Evolutionary conservation across 2,888 invertebrate species (phyloP).

Genomic region (Girardia tigrina): DNA sequence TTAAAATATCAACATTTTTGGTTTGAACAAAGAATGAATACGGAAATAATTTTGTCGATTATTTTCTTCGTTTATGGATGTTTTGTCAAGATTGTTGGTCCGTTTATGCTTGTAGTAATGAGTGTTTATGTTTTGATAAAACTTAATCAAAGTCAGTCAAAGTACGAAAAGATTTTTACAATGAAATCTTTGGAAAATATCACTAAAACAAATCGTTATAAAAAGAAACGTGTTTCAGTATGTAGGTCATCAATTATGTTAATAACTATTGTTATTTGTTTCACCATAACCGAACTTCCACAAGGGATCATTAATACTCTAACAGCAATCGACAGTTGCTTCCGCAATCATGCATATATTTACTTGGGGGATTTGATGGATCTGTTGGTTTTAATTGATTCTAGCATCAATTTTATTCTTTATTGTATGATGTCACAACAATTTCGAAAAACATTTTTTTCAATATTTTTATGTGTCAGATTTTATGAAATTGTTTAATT

Average conservation of each 20-base stretch:
- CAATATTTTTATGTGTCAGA: neutral
- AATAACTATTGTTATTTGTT: constrained; percentile 64
- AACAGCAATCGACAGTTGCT: constrained; percentile 44
- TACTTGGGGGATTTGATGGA: constrained; percentile 66
- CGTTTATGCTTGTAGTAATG: neutral
- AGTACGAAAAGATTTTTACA: neutral
- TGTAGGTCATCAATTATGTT: constrained; percentile 68
- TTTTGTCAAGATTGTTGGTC: constrained; percentile 2
- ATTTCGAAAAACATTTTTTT: constrained; percentile 58
- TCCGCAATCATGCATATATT: constrained; percentile 56
- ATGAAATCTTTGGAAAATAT: neutral
- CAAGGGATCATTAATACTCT: constrained; percentile 54
- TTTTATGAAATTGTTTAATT: neutral
- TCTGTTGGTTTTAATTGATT: constrained; percentile 73
- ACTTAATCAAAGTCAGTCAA: neutral
- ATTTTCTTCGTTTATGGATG: constrained; percentile 25
- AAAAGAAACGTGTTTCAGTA: constrained; percentile 40
- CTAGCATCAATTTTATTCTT: constrained; percentile 78
- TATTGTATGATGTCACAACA: constrained; percentile 87
- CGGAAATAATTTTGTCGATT: neutral
- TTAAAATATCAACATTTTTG: constrained; percentile 39
- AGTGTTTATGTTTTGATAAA: neutral
- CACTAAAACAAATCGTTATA: neutral
- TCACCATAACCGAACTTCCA: constrained; percentile 70
- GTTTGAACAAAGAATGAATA: neutral